Evolutionary conservation across 2,888 invertebrate genomes (phyloP), one percentile per base, ranked within the genome.

Genomic region (Tetragonisca angustula): DNA sequence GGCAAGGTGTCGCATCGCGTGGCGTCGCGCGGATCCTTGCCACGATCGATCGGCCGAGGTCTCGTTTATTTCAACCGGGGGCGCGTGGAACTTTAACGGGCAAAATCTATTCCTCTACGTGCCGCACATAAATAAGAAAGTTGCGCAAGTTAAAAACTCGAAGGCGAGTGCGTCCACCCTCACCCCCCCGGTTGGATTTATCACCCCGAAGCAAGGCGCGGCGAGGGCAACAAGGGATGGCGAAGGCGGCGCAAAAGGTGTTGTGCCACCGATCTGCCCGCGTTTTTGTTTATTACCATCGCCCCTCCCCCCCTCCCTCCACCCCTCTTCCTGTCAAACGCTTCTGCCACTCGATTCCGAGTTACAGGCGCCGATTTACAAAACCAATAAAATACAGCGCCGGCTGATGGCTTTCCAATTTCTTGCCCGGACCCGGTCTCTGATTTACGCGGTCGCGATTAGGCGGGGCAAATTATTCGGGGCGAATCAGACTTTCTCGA

Each of bases 101-200:
- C 87, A 90, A 92, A 93, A 93, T 92, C 93, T 91, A 93, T 93
- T 93, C 91, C 91, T 90, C 86, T 90, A 89, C 91, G 90, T 92
- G 91, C 88, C 88, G 87, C 89, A 91, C 93, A 93, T 94, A 93
- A 94, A 94, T 94, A 94, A 93, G 93, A 91, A 94, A 94, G 92
- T 94, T 93, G 91, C 90, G 84, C 76, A 90, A 93, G 93, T 93
- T 93, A 93, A 92, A 88, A 93, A 92, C 86, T 92, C 80, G 89
- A 88, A 89, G 88, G 87, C 75, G 73, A 59, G 74, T 43, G 62
- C 72, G 59, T 0, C 36, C 9, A 27, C 27, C 36, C 36, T 6
- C 43, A 9, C 9, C 43, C 11, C 0, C 65, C 76, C 68, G 65
- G 68, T 11, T 76, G 87, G 87, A 89, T 91, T 91, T 91, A 89